Percentiles rank a stretch among this genome's conserved stretches.
These are phyloP conservation scores for Pachypsylla venusta DNA, from an alignment of 1,140 invertebrate species.

Conservation along the genomic window DNA sequence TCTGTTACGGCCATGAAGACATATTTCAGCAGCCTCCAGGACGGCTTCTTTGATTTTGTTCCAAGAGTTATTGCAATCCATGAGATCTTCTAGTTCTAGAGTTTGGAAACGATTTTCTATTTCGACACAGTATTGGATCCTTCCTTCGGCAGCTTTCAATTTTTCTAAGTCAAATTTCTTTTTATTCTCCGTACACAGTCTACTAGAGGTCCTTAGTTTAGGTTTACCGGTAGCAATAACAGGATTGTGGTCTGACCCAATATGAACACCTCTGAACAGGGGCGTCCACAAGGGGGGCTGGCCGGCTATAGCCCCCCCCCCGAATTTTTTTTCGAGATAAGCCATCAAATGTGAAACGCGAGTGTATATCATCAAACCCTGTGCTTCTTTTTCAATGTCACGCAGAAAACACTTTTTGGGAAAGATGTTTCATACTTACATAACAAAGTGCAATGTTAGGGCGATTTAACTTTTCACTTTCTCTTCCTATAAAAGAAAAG, in stretches of 20 bases:
- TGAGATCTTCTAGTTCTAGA: background rate
- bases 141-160: background rate
- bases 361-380: too few relatives aligned
- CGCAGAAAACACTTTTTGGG: too few relatives aligned
- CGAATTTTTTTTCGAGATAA: too few relatives aligned
- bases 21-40: background rate
- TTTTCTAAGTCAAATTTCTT: background rate
- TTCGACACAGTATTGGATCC: background rate
- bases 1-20: background rate
- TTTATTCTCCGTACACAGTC: background rate
- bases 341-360: too few relatives aligned
- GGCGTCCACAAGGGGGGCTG: too few relatives aligned
- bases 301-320: too few relatives aligned
- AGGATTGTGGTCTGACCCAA: slow-evolving; percentile 16
- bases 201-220: background rate
- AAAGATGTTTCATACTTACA: too few relatives aligned
- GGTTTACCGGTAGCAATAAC: slow-evolving; percentile 9
- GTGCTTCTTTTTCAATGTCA: too few relatives aligned
- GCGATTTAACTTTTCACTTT: too few relatives aligned
- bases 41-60: background rate
- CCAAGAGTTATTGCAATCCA: background rate
- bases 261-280: slow-evolving; percentile 17
- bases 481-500: too few relatives aligned
- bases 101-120: slow-evolving; percentile 10
- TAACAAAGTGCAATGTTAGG: too few relatives aligned